Evolutionary conservation across 1,140 invertebrate species (phyloP).

Genomic region (Conus ventricosus): DNA sequence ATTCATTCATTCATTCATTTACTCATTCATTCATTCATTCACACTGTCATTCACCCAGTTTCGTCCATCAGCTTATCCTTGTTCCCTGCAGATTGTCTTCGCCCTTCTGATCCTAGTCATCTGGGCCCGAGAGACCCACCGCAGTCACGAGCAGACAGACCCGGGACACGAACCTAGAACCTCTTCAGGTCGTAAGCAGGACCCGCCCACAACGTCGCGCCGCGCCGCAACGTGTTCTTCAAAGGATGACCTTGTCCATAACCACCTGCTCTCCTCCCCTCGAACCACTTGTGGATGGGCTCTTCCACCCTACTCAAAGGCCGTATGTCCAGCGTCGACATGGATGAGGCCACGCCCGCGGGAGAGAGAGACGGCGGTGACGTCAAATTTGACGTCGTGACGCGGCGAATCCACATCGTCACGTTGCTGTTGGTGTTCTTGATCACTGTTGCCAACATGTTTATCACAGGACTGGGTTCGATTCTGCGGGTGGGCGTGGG

Average conservation of each 20-base stretch:
- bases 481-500: neutral
- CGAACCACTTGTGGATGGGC: too few relatives aligned
- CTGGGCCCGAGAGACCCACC: neutral
- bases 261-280: neutral
- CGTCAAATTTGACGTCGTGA: neutral
- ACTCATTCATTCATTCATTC: too few relatives aligned
- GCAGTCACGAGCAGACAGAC: neutral
- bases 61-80: too few relatives aligned
- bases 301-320: neutral
- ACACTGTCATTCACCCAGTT: too few relatives aligned
- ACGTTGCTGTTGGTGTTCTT: conserved; percentile 24
- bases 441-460: conserved; percentile 28
- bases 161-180: too few relatives aligned
- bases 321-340: neutral
- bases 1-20: too few relatives aligned
- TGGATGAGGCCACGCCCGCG: neutral
- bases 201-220: neutral
- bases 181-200: too few relatives aligned
- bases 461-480: conserved; percentile 25
- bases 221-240: too few relatives aligned
- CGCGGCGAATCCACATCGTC: neutral
- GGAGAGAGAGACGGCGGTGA: neutral
- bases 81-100: conserved; percentile 17
- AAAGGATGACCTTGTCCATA: too few relatives aligned
- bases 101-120: conserved; percentile 11